Evolutionary conservation across 2,888 invertebrate species (phyloP).

Genomic region (Helleia helle): DNA sequence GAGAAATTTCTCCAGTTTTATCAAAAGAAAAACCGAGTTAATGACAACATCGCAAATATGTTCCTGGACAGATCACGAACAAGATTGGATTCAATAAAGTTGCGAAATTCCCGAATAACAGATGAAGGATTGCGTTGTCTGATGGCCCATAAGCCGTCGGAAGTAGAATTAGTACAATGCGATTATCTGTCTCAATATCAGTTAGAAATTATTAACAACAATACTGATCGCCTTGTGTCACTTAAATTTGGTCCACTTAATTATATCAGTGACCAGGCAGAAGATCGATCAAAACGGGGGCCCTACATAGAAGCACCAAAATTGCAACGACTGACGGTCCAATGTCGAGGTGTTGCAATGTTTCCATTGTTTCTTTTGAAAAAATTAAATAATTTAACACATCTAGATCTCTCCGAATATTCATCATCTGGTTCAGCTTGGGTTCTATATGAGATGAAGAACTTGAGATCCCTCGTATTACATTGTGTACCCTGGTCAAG

Average conservation of each 20-base stretch:
- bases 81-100: conserved; percentile 78
- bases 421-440: conserved; percentile 76
- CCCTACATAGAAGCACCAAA: conserved; percentile 74
- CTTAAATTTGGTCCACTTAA: conserved; percentile 81
- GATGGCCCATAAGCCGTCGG: conserved; percentile 81
- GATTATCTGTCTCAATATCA: conserved; percentile 76
- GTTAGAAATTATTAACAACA: conserved; percentile 78
- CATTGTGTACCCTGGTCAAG: conserved; percentile 84
- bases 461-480: conserved; percentile 83
- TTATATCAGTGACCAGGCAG: conserved; percentile 70
- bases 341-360: conserved; percentile 60
- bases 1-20: conserved; percentile 77
- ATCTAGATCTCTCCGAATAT: conserved; percentile 83
- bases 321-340: conserved; percentile 73
- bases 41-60: conserved; percentile 80
- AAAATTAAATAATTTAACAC: conserved; percentile 75
- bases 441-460: conserved; percentile 77
- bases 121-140: conserved; percentile 81
- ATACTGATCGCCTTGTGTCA: conserved; percentile 79
- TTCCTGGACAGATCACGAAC: conserved; percentile 84
- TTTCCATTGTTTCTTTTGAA: conserved; percentile 72
- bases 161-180: conserved; percentile 85
- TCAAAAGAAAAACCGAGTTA: conserved; percentile 70
- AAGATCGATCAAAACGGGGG: conserved; percentile 45
- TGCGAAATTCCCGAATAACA: conserved; percentile 81